These are phyloP conservation scores for Ditylenchus dipsaci DNA, from an alignment of 1,140 invertebrate genomes.

Conservation along the genomic window DNA sequence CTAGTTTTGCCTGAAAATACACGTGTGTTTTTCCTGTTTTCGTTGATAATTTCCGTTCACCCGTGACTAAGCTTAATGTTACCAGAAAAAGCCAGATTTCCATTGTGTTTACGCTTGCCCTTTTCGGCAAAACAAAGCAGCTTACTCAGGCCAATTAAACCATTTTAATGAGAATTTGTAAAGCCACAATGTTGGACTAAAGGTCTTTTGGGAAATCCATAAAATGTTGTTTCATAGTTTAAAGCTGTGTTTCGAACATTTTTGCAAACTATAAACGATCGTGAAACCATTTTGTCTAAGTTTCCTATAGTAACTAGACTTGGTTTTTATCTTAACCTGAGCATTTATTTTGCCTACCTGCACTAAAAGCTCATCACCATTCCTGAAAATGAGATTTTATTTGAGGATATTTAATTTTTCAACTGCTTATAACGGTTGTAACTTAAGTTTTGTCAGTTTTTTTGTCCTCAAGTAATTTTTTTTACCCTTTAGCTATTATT, in stretches of 20 bases:
- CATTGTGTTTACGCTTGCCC: neutral
- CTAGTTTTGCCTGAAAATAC: neutral
- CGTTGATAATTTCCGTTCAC: too few species aligned
- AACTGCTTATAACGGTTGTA: too few species aligned
- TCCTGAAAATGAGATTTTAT: neutral
- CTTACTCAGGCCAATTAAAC: slow-evolving; percentile 33
- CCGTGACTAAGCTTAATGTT: too few species aligned
- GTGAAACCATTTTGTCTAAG: too few species aligned
- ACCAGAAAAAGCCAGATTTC: neutral
- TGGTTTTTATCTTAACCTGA: neutral
- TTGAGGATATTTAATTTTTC: too few species aligned
- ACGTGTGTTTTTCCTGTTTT: neutral
- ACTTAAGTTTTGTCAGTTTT: too few species aligned
- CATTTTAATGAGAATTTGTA: slow-evolving; percentile 16
- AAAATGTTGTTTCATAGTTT: neutral
- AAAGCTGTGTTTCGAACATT: neutral
- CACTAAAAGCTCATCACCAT: slow-evolving; percentile 20
- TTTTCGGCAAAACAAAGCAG: slow-evolving; percentile 17
- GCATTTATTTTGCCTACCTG: slow-evolving; percentile 7
- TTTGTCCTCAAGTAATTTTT: too few species aligned
- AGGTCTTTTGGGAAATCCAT: too few species aligned
- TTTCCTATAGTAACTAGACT: too few species aligned
- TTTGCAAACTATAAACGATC: neutral
- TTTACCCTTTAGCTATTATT: too few species aligned
- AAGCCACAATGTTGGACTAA: too few species aligned